Conservation (phyloP, 2,113 vertebrate species). For the Strix uralensis region DNA sequence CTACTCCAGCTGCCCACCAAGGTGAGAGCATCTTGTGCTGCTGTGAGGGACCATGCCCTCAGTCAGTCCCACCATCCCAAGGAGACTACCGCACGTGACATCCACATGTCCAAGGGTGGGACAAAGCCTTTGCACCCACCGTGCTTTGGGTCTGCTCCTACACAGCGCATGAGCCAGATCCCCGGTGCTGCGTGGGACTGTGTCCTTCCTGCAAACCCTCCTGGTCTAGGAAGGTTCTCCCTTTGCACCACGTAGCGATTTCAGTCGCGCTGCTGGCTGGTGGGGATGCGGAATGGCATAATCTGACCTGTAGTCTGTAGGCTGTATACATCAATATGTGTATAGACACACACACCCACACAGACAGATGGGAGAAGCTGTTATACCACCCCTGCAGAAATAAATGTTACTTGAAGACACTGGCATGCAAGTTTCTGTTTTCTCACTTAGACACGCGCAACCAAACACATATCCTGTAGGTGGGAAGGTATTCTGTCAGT, state of each 20-base stretch:
- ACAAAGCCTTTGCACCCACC: background rate
- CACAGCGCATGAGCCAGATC: fast-evolving
- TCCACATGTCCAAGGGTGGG: background rate
- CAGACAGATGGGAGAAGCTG: background rate
- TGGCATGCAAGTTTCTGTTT: slow-evolving; percentile 37
- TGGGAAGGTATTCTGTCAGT: slow-evolving; percentile 30
- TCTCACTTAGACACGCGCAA: background rate
- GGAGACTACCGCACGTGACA: fast-evolving
- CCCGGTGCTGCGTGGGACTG: fast-evolving
- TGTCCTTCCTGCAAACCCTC: background rate
- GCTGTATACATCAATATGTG: fast-evolving
- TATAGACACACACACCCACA: background rate
- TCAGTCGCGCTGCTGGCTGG: background rate
- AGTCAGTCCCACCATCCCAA: background rate
- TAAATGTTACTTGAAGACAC: background rate
- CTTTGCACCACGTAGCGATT: fast-evolving
- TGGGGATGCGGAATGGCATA: fast-evolving
- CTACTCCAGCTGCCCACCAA: background rate
- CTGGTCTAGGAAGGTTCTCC: background rate
- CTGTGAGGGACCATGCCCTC: background rate
- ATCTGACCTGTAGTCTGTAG: background rate
- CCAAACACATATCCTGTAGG: slow-evolving; percentile 43
- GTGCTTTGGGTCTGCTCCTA: background rate
- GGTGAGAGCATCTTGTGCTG: background rate
- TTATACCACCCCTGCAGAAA: background rate